Base-by-base conservation (phyloP, 2,888 invertebrate species). In the Diplolepis rosae region DNA sequence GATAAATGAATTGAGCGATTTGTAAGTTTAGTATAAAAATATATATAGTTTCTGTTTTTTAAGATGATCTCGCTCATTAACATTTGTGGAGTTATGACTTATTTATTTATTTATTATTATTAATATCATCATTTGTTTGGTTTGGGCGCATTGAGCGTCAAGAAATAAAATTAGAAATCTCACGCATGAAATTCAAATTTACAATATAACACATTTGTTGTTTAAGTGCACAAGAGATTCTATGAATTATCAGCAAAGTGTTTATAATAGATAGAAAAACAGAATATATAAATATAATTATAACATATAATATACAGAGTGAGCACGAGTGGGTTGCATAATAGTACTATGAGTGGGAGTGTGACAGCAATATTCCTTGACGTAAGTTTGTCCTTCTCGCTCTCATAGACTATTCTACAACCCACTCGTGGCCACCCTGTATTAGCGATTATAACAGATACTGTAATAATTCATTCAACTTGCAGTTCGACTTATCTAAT, bases 161-260 rank as follows among this genome's bases (percentile, higher is more conserved):
- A 39, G 2, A 61, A 61, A 71, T 70, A 56, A 51, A 66, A 66
- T 50, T 69, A 72, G 66, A 68, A 66, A 69, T 42, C 24, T 39
- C 61, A 61, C 39, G 24, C 24, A 39, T 27, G n/a, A 71, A 39
- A 79, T 65, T 71, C 67, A 72, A 75, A 76, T 77, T 74, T 15
- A 52, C 52, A 7, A 61, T 22, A 1, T 61, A 39, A 61, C 61
- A 39, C 61, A 83, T 77, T 82, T 80, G 82, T 83, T 84, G 81
- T 74, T 69, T 84, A 79, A 78, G 74, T 79, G 80, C 81, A 83
- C 79, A 76, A 66, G 50, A 81, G 79, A 79, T 82, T 83, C 77
- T 83, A 83, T 78, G 61, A 77, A 74, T 77, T 76, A 80, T 73
- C 77, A 71, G 61, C 61, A 83, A 75, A 81, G 73, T 76, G 71